Base-by-base conservation (phyloP, 2,113 vertebrate species). In the Rhegmatorhina hoffmannsi region DNA sequence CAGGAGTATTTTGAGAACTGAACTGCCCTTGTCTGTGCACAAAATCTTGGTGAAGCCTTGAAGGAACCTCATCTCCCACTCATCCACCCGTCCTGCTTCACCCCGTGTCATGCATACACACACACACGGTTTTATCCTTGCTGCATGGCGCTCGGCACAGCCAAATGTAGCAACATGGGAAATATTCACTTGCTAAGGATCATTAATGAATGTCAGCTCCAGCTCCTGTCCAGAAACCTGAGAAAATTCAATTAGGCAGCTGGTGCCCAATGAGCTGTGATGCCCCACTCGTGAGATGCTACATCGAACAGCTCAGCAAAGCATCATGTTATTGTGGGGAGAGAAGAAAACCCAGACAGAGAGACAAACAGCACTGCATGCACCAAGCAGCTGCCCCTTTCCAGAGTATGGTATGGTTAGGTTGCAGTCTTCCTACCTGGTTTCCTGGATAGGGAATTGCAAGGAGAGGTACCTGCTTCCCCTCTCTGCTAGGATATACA, bases 201-300 rank as follows among this genome's bases (percentile, higher is more conserved):
- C 92, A 90, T 97, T 96, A 94, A 89, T 81, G 90, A 95, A 86
- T 89, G 92, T 92, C 86, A 93, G 88, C 86, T 83, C 20, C 1
- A 94, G 60, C 88, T 93, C 46, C 86, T 84, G 89, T 92, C 92
- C 90, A 90, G 79, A 94, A 97, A 94, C 88, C 83, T 90, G 86
- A 93, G 83, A 89, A 93, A 95, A 96, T 96, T 96, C 88, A 93
- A 74, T 96, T 94, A 94, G 92, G 92, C 95, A 92, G 94, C 94
- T 90, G 86, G 68, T 92, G 86, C 86, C 90, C 92, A 93, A 81
- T 81, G 89, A 92, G 79, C 86, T 97, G 94, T 89, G 58, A 86
- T 94, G 92, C 86, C 76, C 86, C 38, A 70, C 94, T 92, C 9
- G 0, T 87, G 72, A 82, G 75, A 47, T 74, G 89, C 86, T 97